phyloP scores from a whole-genome alignment of 2,888 invertebrate genomes.

The Lampropteryx suffumata region DNA sequence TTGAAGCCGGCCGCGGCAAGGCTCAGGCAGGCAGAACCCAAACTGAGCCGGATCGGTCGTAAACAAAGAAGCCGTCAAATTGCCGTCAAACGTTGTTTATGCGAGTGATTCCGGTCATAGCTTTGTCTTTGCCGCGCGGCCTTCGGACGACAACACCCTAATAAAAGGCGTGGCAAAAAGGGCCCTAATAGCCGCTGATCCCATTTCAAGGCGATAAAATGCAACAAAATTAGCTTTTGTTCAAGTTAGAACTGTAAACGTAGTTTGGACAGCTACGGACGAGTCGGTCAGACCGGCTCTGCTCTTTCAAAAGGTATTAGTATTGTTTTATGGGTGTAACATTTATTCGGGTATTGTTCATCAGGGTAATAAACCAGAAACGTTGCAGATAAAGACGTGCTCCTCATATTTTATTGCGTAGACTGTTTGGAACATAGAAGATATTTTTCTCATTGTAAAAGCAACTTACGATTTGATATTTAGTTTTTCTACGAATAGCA shows the following conservation, averaged over 20 bases:
- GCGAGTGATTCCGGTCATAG: conserved; percentile 70
- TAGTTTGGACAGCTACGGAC: conserved; percentile 53
- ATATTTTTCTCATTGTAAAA: too few species aligned
- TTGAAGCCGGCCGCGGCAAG: conserved; percentile 15
- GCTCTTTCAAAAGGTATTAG: conserved; percentile 37
- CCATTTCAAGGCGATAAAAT: conserved; percentile 80
- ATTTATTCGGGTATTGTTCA: conserved; percentile 55
- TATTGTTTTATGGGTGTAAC: conserved; percentile 67
- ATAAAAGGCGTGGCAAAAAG: conserved; percentile 81
- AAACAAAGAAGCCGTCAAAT: conserved; percentile 75
- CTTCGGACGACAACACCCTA: conserved; percentile 81
- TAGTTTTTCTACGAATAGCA: too few species aligned
- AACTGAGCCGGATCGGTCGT: conserved; percentile 45
- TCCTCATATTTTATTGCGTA: conserved; percentile 22
- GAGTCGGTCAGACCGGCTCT: conserved; percentile 48
- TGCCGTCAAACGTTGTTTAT: conserved; percentile 78
- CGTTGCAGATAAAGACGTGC: conserved; percentile 16
- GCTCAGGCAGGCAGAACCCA: conserved; percentile 21
- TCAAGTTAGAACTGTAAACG: conserved; percentile 67
- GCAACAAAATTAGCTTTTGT: conserved; percentile 82
- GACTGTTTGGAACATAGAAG: not conserved
- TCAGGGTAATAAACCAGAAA: conserved; percentile 41
- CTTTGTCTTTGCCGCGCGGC: conserved; percentile 78
- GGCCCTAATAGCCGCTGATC: conserved; percentile 75
- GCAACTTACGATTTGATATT: too few species aligned